Evolutionary conservation across 2,888 invertebrate genomes (phyloP).

Genomic region (Lepidochrysops patricia): DNA sequence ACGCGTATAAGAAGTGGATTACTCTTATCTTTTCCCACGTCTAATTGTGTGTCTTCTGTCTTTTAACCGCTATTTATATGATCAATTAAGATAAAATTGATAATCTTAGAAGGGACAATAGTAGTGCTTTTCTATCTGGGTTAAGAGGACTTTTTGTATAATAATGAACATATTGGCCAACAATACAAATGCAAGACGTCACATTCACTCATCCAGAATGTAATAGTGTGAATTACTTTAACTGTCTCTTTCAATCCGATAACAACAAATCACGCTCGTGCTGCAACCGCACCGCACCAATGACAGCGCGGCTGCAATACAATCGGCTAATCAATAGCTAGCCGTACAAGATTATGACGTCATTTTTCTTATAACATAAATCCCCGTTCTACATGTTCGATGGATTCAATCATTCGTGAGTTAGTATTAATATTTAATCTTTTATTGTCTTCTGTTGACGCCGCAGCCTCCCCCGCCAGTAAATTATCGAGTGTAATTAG

Average conservation of each 20-base stretch:
- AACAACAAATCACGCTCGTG: too few relatives aligned
- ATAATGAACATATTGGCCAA: not conserved
- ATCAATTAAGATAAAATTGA: not conserved
- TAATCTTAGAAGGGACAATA: not conserved
- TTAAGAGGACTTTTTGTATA: not conserved
- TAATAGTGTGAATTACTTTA: too few relatives aligned
- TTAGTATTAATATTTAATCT: too few relatives aligned
- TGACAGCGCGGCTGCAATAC: too few relatives aligned
- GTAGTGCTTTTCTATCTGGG: not conserved
- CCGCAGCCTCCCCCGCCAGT: not conserved
- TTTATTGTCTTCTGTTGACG: not conserved
- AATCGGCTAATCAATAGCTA: too few relatives aligned
- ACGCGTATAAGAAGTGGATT: not conserved
- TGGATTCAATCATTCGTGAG: too few relatives aligned
- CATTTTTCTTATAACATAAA: too few relatives aligned
- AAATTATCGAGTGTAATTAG: not conserved
- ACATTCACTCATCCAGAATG: too few relatives aligned
- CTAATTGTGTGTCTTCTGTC: not conserved
- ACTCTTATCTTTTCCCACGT: not conserved
- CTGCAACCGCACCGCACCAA: too few relatives aligned
- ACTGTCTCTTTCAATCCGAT: too few relatives aligned
- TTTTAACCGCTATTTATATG: not conserved
- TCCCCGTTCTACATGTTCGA: too few relatives aligned
- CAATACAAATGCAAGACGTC: not conserved
- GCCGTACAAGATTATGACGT: too few relatives aligned